Base-by-base conservation (phyloP, 2,888 invertebrate genomes). In the Platycheirus albimanus region DNA sequence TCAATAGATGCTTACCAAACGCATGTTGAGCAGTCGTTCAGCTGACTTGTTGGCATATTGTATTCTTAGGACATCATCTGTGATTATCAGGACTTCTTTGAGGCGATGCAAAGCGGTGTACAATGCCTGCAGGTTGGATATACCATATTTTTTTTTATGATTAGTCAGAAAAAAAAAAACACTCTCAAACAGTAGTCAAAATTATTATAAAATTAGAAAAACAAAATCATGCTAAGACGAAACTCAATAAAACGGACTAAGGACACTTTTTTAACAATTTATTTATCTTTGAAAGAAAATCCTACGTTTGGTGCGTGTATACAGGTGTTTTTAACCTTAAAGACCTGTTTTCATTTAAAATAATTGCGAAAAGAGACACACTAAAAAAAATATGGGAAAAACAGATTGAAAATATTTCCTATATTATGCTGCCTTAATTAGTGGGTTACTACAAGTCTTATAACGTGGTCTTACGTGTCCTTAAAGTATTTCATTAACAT, bases 41-140 rank as follows among this genome's bases (percentile, higher is more conserved):
- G 95, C 96, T 19, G 97, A 94, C 87, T 95, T 94, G 91, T 98
- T 98, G 86, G 96, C 95, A 89, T 96, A 96, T 96, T 98, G 92
- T 90, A 98, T 94, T 90, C 94, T 93, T 88, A 96, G 95, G 87
- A 95, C 94, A 87, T 96, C 95, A 90, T 97, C 96, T 17, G 97
- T 97, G 86, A 98, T 94, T 86, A 97, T 95, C 15, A 98, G 94
- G 86, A 97, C 94, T 90, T 98, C 98, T 75, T 94, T 93, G 88
- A 96, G 95, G 88, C 95, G 94, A 90, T 98, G 97, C 66, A 96
- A 92, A n/a, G 97, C 97, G 20, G 95, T 94, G 85, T 96, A 95
- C 15, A 98, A 93, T 4, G 97, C 95, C 87, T 95, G 85, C 58
- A 78, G 83, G 77, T 76, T 67, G 67, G 64, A 74, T 78, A 47